These are phyloP conservation scores for Microplitis manilae DNA, from an alignment of 2,888 invertebrate genomes.

Conservation along the genomic window DNA sequence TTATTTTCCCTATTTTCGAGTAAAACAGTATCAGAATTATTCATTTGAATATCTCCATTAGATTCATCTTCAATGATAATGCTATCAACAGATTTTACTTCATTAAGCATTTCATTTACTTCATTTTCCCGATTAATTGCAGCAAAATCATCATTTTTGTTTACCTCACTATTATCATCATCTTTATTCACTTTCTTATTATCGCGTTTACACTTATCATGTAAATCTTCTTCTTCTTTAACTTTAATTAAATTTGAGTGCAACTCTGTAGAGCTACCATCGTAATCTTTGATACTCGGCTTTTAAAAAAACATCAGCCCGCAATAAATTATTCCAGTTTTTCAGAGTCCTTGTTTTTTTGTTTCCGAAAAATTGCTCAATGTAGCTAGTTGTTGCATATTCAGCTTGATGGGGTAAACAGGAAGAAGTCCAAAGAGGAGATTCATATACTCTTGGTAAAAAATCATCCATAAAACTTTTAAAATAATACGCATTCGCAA, in stretches of 20 bases:
- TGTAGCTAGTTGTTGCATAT: constrained; percentile 32
- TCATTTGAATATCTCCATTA: too few species aligned
- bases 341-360: constrained; percentile 21
- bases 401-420: constrained; percentile 7
- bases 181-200: not conserved
- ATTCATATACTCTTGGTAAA: constrained; percentile 13
- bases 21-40: too few species aligned
- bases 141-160: not conserved
- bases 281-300: constrained; percentile 1
- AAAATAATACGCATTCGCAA: constrained; percentile 16
- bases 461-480: constrained; percentile 2
- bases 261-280: not conserved
- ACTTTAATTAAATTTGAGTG: not conserved
- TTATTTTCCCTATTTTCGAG: too few species aligned
- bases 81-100: too few species aligned
- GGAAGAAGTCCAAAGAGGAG: constrained; percentile 32
- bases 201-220: not conserved
- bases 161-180: not conserved
- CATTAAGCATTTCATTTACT: too few species aligned
- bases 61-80: too few species aligned
- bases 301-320: constrained; percentile 13
- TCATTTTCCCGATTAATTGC: too few species aligned
- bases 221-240: not conserved
- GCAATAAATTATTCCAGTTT: not conserved
- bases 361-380: constrained; percentile 26